Evolutionary conservation across 2,113 vertebrate genomes (phyloP), one percentile per base, ranked within the genome.

Genomic region (Murina feae): DNA sequence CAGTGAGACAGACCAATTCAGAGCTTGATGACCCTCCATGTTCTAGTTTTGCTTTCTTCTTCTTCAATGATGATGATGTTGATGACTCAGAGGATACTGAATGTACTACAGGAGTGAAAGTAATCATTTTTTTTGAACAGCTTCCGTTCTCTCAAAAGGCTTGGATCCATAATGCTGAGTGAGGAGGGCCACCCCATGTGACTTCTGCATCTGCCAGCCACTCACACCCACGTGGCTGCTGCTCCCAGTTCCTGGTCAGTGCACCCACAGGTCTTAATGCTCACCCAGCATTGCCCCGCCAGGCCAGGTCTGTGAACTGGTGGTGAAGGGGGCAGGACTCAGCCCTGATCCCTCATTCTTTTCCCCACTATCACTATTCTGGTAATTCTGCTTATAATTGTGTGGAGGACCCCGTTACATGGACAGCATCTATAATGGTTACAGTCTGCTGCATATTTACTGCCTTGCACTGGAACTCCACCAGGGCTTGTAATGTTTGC

Each of bases 101-200:
- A 75, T 99, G 99, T 37, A 99, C 99, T 0, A 99, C 98, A 0
- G 99, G 99, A 16, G 98, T 99, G 80, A 99, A 88, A 99, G 98
- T 65, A 99, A 99, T 96, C 99, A 98, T 44, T 96, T 99, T 99
- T 99, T 96, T 99, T 99, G 98, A 99, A 99, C 11, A 99, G 98
- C 95, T 99, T 99, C 44, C 99, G 97, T 97, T 99, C 99, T 95
- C 98, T 98, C 94, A 99, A 74, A 14, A 99, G 96, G 92, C 98
- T 99, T 28, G 99, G 99, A 98, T 99, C 99, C 99, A 99, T 99
- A 97, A 96, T 98, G 96, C 97, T 97, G 94, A 83, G 86, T 80
- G 2, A 72, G 63, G 14, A 35, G 79, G 30, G 76, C 69, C 30
- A 63, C 74, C 86, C 30, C 89, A 18, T 86, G 68, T 85, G 20